Evolutionary conservation across 2,113 vertebrate genomes (phyloP).

Genomic region (Amblyornis subalaris): DNA sequence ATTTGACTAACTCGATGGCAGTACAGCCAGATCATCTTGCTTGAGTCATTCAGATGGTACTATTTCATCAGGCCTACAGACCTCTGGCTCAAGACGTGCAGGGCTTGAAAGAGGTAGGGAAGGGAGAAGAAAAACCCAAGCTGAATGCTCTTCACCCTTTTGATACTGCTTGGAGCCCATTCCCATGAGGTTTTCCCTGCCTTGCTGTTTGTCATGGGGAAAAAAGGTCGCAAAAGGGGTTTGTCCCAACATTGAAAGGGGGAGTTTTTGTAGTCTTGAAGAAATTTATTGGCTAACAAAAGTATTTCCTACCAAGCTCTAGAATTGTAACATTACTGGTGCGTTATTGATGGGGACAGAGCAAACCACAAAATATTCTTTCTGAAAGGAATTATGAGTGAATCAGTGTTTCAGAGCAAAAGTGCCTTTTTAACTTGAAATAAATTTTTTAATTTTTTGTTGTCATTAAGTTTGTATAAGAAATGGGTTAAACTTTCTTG

Average conservation of each 20-base stretch:
- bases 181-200: background rate
- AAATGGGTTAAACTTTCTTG: background rate
- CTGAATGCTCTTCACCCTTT: background rate
- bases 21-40: background rate
- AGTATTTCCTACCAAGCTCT: background rate
- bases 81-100: fast-evolving
- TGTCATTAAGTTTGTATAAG: background rate
- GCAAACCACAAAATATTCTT: background rate
- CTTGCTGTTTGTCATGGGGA: background rate
- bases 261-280: background rate
- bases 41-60: background rate
- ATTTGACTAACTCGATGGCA: background rate
- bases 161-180: background rate
- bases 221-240: background rate
- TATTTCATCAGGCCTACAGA: background rate
- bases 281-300: background rate
- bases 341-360: background rate
- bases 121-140: background rate
- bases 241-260: background rate
- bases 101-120: background rate
- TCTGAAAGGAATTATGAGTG: background rate
- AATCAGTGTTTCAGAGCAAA: background rate
- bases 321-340: background rate
- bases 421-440: background rate
- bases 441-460: background rate